These are phyloP conservation scores for Leucania comma DNA, from an alignment of 2,888 invertebrate species.

Conservation along the genomic window DNA sequence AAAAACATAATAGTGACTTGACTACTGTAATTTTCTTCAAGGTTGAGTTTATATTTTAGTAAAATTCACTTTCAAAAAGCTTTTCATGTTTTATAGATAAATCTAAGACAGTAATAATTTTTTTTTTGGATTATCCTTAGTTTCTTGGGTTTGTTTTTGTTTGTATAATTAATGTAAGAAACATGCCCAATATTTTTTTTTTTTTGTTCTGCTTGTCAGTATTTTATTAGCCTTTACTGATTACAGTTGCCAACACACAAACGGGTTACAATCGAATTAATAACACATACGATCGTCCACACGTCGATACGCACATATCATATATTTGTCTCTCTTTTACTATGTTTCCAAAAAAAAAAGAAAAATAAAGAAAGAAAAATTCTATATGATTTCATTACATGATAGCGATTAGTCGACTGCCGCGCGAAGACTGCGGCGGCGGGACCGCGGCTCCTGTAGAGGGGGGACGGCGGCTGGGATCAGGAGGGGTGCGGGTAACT, in stretches of 20 bases:
- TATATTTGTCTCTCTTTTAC: slow-evolving; percentile 84
- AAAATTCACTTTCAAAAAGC: too few species aligned
- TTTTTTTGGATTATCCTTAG: too few species aligned
- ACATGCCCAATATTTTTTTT: neutral
- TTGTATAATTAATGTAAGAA: too few species aligned
- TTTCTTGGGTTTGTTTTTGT: too few species aligned
- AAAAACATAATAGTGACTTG: slow-evolving; percentile 71
- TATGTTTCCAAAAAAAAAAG: slow-evolving; percentile 87
- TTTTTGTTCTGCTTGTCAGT: neutral
- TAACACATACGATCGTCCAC: slow-evolving; percentile 88
- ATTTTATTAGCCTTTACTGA: slow-evolving; percentile 9
- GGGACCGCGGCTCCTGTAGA: slow-evolving; percentile 79
- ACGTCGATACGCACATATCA: slow-evolving; percentile 90
- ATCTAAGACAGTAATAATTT: neutral
- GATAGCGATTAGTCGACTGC: slow-evolving; percentile 81
- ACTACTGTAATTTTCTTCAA: slow-evolving; percentile 67
- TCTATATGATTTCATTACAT: slow-evolving; percentile 89
- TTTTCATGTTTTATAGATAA: neutral
- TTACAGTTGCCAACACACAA: slow-evolving; percentile 74
- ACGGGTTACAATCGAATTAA: slow-evolving; percentile 81
- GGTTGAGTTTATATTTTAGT: slow-evolving; percentile 13
- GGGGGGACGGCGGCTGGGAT: slow-evolving; percentile 76
- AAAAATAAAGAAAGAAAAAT: slow-evolving; percentile 84
- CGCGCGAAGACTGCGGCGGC: slow-evolving; percentile 76
- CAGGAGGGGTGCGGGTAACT: slow-evolving; percentile 76